Evolutionary conservation across 2,888 invertebrate species (phyloP).

Genomic region (Drosophila eohydei): DNA sequence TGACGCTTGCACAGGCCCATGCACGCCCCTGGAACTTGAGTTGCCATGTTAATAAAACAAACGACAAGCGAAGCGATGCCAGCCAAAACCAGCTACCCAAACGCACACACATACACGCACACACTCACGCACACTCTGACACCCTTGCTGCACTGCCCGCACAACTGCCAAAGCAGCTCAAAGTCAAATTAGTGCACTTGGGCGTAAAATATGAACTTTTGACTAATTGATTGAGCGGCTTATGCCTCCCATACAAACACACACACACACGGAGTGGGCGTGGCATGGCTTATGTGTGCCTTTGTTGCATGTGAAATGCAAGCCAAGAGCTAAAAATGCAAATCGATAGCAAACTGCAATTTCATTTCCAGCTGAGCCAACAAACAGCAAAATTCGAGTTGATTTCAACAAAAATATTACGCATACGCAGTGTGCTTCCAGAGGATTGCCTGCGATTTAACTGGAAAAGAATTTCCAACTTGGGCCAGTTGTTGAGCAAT

Average conservation of each 20-base stretch:
- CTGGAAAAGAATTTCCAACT: conserved; percentile 7
- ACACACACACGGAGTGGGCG: conserved; percentile 12
- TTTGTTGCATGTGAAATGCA: conserved; percentile 36
- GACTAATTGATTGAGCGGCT: conserved; percentile 67
- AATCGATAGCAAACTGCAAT: conserved; percentile 37
- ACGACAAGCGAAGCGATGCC: conserved; percentile 33
- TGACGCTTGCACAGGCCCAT: conserved; percentile 7
- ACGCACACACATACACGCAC: conserved; percentile 10
- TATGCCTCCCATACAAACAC: conserved; percentile 8
- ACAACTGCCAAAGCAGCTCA: conserved; percentile 35
- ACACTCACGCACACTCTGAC: neutral
- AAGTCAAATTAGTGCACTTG: conserved; percentile 64
- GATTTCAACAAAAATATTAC: conserved; percentile 30
- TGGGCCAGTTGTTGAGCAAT: conserved; percentile 4
- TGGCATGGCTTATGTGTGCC: conserved; percentile 30
- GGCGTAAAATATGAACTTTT: conserved; percentile 55
- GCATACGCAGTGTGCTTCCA: conserved; percentile 26
- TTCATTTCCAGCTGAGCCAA: conserved; percentile 39
- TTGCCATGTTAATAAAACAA: conserved; percentile 57
- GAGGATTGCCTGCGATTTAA: neutral
- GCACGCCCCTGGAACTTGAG: conserved; percentile 22
- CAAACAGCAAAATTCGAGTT: conserved; percentile 24
- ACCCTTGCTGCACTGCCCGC: neutral
- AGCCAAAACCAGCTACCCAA: conserved; percentile 20
- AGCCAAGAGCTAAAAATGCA: conserved; percentile 32